These are phyloP conservation scores for Sebastes ruberrimus DNA, from an alignment of 2,797 vertebrate genomes.

Conservation along the genomic window DNA sequence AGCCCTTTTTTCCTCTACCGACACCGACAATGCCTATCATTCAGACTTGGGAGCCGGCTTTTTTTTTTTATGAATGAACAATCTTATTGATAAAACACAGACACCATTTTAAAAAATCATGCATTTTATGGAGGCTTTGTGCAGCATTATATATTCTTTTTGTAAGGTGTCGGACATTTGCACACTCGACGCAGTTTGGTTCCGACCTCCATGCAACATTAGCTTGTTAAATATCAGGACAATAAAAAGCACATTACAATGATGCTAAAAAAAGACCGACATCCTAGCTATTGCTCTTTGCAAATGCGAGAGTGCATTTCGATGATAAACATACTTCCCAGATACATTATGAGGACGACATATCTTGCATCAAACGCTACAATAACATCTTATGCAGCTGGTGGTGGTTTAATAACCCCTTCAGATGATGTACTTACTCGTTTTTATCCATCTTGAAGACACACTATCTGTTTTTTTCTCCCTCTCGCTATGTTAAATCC, in stretches of 20 bases:
- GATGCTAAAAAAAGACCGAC: neutral
- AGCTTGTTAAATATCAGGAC: neutral
- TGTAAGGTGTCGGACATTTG: constrained; percentile 11
- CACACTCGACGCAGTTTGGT: constrained; percentile 28
- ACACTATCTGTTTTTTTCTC: constrained; percentile 80
- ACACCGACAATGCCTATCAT: constrained; percentile 62
- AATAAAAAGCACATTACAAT: neutral
- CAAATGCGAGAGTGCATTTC: constrained; percentile 55
- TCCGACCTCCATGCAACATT: constrained; percentile 4
- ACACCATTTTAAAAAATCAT: constrained; percentile 29
- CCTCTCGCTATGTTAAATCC: constrained; percentile 86
- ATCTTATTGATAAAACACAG: constrained; percentile 28
- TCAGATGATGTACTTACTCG: constrained; percentile 82
- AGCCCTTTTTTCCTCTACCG: constrained; percentile 40
- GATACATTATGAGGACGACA: constrained; percentile 22
- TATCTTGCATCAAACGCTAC: constrained; percentile 5
- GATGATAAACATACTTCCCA: constrained; percentile 64
- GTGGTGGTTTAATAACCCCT: neutral
- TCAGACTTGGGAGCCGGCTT: constrained; percentile 55
- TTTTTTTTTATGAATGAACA: constrained; percentile 59
- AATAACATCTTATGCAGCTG: neutral
- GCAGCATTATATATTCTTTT: neutral
- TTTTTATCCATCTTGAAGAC: constrained; percentile 88
- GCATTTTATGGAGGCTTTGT: neutral
- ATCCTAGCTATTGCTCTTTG: constrained; percentile 50